Base-by-base conservation (phyloP, 2,888 invertebrate species). In the Melolontha melolontha region DNA sequence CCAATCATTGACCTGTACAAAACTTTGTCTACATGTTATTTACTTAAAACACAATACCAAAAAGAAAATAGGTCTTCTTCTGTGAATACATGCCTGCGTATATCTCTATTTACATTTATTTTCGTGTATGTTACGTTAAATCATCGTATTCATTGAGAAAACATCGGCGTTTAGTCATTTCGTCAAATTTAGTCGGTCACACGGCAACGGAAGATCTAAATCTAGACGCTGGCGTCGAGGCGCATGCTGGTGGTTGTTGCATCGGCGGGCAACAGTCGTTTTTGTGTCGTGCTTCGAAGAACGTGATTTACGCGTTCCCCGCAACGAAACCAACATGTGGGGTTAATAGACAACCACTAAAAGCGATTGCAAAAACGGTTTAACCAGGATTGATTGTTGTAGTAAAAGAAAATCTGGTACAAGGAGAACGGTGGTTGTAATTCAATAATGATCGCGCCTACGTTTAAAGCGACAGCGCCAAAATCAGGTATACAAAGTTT, bases 401-500 rank as follows among this genome's bases (percentile, higher is more conserved):
- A 4, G 29, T 5, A 10, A 10, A 8, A 10, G 34, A 34, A 6
- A 6, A 34, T 34, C 34, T 34, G 34, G 34, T 34, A 6, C 8
- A 6, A 34, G 34, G 34, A 34, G 34, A 8, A 1, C 34, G 34
- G 34, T 34, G 34, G 34, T 34, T 34, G 34, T 34, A 8, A 34
- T 34, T 34, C 6, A 5, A 10, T 34, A 34, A 76, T 76, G 77
- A 75, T 76, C 49, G 70, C 75, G 76, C 93, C 93, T 76, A 92
- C 90, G 82, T 94, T 93, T 87, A 93, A 92, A 86, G 93, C 93
- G 78, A 91, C 90, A 80, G 90, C 92, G 77, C 86, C 90, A 71
- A 88, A 88, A 76, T 87, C 90, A 90, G 91, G 91, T 91, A 91
- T 83, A 79, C 75, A 44, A 67, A 47, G 34, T 5, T 42, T 22